phyloP scores from a whole-genome alignment of 1,140 invertebrate genomes.

The Drosophila aff. region DNA sequence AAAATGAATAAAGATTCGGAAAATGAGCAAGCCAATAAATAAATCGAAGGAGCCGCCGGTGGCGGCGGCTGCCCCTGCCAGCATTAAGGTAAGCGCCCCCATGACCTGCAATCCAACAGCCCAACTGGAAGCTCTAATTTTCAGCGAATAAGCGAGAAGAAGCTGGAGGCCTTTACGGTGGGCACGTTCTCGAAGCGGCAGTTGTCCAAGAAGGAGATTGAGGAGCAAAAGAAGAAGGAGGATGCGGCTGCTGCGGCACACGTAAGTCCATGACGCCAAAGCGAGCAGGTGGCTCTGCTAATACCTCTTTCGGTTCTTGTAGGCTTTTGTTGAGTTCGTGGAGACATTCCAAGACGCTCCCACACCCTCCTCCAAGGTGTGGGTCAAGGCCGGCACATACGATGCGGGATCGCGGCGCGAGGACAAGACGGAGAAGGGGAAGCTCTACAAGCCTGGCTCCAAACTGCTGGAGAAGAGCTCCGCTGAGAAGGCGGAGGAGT shows the following conservation, averaged over 20 bases:
- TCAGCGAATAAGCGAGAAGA: constrained; percentile 90
- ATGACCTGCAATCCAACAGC: not conserved
- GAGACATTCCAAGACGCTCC: constrained; percentile 97
- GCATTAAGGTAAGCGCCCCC: constrained; percentile 51
- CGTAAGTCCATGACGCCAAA: constrained; percentile 44
- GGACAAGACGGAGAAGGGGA: constrained; percentile 95
- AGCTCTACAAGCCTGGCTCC: constrained; percentile 96
- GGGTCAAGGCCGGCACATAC: constrained; percentile 98
- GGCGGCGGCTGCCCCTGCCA: constrained; percentile 8
- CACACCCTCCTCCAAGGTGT: constrained; percentile 92
- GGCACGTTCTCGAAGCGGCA: constrained; percentile 90
- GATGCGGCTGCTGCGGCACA: constrained; percentile 94
- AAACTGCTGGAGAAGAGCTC: constrained; percentile 88
- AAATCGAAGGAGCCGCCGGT: constrained; percentile 32
- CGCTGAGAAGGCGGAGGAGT: constrained; percentile 88
- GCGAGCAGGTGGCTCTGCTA: not conserved
- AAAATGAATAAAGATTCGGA: constrained; percentile 24
- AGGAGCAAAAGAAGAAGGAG: constrained; percentile 95
- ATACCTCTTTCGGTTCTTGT: not conserved
- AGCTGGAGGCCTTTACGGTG: constrained; percentile 93
- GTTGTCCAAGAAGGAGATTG: constrained; percentile 93
- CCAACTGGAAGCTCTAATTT: constrained; percentile 7
- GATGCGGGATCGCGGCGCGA: constrained; percentile 97
- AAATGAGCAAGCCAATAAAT: constrained; percentile 36
- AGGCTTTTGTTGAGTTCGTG: constrained; percentile 98